Conservation (phyloP, 2,113 vertebrate genomes). For the Actenoides hombroni region DNA sequence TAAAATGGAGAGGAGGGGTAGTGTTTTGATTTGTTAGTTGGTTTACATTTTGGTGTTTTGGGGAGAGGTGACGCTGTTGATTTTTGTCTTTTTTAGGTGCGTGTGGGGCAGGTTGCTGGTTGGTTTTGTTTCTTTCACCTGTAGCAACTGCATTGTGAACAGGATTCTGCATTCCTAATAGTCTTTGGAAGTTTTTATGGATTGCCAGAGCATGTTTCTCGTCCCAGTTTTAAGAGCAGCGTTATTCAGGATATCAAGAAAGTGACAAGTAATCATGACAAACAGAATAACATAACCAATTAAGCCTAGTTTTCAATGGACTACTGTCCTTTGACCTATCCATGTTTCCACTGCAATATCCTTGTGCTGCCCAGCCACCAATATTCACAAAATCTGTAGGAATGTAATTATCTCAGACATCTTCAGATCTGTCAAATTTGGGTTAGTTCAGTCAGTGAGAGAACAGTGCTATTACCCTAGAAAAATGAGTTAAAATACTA, state of each 20-base stretch:
- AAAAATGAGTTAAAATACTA: background rate
- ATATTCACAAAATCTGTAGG: background rate
- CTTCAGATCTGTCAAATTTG: background rate
- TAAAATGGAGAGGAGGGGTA: background rate
- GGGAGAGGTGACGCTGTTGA: background rate
- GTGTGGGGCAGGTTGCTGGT: background rate
- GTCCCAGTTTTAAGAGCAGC: background rate
- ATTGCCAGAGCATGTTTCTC: background rate
- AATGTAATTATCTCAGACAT: background rate
- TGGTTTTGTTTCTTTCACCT: background rate
- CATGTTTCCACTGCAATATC: background rate
- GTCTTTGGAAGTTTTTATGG: background rate
- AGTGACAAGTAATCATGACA: background rate
- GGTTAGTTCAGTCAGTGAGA: background rate
- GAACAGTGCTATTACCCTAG: background rate
- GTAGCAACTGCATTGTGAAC: background rate
- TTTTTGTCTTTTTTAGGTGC: background rate
- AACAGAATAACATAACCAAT: background rate
- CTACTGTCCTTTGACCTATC: background rate
- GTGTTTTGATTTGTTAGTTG: background rate
- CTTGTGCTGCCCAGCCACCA: background rate
- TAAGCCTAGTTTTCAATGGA: background rate
- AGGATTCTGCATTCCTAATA: background rate
- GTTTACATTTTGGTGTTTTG: background rate
- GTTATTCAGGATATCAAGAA: background rate